phyloP scores from a whole-genome alignment of 2,797 vertebrate species.

The Parauchenoglanis ngamensis region DNA sequence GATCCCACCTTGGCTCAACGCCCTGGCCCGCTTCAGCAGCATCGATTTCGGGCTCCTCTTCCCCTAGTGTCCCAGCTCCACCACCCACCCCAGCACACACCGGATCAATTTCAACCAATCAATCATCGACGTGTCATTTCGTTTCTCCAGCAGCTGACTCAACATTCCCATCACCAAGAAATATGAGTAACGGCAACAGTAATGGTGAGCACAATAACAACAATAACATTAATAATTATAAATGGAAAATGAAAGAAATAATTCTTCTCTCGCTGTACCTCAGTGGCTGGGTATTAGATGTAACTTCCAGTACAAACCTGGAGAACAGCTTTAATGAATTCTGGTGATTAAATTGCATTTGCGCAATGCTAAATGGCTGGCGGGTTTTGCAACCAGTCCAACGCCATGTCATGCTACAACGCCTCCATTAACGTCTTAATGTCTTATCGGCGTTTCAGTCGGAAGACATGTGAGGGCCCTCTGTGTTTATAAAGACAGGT shows the following conservation, averaged over 20 bases:
- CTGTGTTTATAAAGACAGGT: slow-evolving; percentile 27
- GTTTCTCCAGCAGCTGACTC: slow-evolving; percentile 68
- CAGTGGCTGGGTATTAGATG: neutral
- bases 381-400: slow-evolving; percentile 8
- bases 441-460: slow-evolving; percentile 49
- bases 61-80: slow-evolving; percentile 53
- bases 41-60: slow-evolving; percentile 53
- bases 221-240: slow-evolving; percentile 1
- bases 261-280: neutral
- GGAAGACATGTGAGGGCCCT: neutral
- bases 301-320: neutral
- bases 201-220: neutral
- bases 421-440: neutral
- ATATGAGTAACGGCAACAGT: slow-evolving; percentile 39
- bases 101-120: slow-evolving; percentile 75
- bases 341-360: slow-evolving; percentile 25
- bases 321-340: slow-evolving; percentile 32
- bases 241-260: neutral
- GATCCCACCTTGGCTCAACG: slow-evolving; percentile 54
- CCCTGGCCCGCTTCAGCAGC: slow-evolving; percentile 41
- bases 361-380: neutral
- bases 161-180: slow-evolving; percentile 62
- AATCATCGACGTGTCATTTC: slow-evolving; percentile 73
- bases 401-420: neutral
- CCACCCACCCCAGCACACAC: slow-evolving; percentile 66